Evolutionary conservation across 1,140 invertebrate species (phyloP).

Genomic region (Panagrolaimus sp.): DNA sequence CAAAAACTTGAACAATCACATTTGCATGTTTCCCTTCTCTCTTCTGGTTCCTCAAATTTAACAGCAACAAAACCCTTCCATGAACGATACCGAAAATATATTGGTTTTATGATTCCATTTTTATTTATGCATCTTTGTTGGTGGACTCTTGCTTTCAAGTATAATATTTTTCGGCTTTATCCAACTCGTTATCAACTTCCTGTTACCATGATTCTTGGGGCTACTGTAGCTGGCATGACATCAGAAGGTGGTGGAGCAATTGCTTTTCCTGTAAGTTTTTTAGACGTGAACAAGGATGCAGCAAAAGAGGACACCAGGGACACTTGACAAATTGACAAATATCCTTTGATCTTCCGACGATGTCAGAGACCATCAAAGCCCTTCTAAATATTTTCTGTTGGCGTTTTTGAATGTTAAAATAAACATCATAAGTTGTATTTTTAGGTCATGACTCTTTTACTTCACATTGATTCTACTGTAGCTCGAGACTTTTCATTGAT

Average conservation of each 20-base stretch:
- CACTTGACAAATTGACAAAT: too few relatives aligned
- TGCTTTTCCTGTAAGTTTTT: slow-evolving; percentile 36
- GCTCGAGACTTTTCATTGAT: slow-evolving; percentile 53
- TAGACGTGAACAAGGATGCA: too few relatives aligned
- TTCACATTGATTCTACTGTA: slow-evolving; percentile 39
- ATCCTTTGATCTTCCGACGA: not conserved
- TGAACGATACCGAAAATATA: slow-evolving; percentile 35
- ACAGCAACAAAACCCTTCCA: not conserved
- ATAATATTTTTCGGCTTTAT: slow-evolving; percentile 40
- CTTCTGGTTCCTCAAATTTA: slow-evolving; percentile 24
- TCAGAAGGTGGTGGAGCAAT: slow-evolving; percentile 47
- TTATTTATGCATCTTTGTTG: slow-evolving; percentile 39
- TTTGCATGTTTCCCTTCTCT: slow-evolving; percentile 24
- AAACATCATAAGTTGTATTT: slow-evolving; percentile 29
- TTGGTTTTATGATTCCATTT: slow-evolving; percentile 42
- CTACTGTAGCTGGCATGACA: slow-evolving; percentile 40
- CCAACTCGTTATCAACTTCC: slow-evolving; percentile 38
- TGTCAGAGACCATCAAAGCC: not conserved
- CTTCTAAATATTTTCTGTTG: not conserved
- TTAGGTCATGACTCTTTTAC: slow-evolving; percentile 53
- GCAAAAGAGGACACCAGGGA: too few relatives aligned
- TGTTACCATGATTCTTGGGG: slow-evolving; percentile 46
- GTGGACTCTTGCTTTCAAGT: slow-evolving; percentile 44
- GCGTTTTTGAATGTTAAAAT: not conserved
- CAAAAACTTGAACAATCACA: not conserved